These are phyloP conservation scores for Pristionchus entomophagus DNA, from an alignment of 2,888 invertebrate genomes.

Conservation along the genomic window DNA sequence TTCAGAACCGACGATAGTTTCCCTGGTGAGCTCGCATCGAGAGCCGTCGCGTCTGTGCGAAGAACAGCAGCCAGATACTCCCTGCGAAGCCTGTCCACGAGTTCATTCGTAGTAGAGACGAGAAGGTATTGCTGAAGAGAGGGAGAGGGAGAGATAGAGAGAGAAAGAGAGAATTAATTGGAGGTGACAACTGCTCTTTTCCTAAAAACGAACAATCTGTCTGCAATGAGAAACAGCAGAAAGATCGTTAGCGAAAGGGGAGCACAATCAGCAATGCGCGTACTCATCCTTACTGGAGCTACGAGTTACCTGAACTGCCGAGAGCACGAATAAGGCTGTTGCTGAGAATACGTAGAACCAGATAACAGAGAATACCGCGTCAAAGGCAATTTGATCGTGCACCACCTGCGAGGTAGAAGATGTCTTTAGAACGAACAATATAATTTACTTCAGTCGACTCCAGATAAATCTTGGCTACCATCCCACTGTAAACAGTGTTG, in stretches of 20 bases:
- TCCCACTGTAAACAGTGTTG: constrained; percentile 4
- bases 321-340: background rate
- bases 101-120: background rate
- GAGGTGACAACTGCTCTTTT: too few species aligned
- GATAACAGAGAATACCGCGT: background rate
- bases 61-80: constrained; percentile 17
- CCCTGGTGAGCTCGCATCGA: background rate
- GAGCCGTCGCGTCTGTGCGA: background rate
- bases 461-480: background rate
- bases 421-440: too few species aligned
- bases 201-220: too few species aligned
- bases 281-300: too few species aligned
- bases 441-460: background rate
- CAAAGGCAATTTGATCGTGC: background rate
- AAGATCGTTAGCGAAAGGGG: too few species aligned
- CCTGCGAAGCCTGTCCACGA: background rate
- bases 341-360: background rate
- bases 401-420: background rate
- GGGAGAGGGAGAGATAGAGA: background rate
- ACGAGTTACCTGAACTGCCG: background rate
- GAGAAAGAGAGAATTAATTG: too few species aligned
- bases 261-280: too few species aligned
- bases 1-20: background rate
- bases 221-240: too few species aligned
- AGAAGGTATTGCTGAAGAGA: constrained; percentile 24